Base-by-base conservation (phyloP, 1,140 invertebrate species). In the Drosophila setifemur region DNA sequence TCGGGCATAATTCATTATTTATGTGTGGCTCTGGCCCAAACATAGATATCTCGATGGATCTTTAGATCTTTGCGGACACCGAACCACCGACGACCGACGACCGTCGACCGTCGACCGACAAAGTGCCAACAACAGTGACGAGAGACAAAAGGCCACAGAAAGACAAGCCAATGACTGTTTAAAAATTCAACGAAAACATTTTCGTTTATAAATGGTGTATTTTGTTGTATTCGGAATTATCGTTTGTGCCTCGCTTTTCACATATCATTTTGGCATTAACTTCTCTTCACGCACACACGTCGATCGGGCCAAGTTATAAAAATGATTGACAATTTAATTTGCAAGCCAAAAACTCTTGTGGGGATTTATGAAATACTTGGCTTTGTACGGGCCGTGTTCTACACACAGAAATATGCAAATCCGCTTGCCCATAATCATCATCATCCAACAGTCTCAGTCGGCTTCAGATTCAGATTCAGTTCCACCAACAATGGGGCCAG, bases 281-380 rank as follows among this genome's bases (percentile, higher is more conserved):
- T 82, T 76, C 78, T 82, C 74, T 82, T 64, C 57, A 82, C 72
- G 39, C 77, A 82, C 77, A 82, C 72, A 50, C 47, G 54, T 44
- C 44, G 58, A 64, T 48, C 53, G 57, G 67, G 67, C 49, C 78
- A 58, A 44, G 77, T 67, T 83, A 83, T 83, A 88, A 88, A 88
- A 88, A 88, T 88, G 83, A 88, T 85, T 88, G 83, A 88, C 83
- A 88, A 88, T 88, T 88, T 88, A 88, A 88, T 88, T 88, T 88
- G 72, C 63, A 75, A 83, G 63, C 33, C 47, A 53, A 61, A 71
- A 61, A 42, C 74, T 83, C 63, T 71, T 86, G 81, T 57, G 67
- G 60, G 76, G 70, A 86, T 79, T 86, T 85, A 81, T 68, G 57
- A 73, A 86, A 85, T 86, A 76, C 58, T 77, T 54, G 58, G 57